Base-by-base conservation (phyloP, 1,140 invertebrate genomes). In the Sitophilus oryzae region DNA sequence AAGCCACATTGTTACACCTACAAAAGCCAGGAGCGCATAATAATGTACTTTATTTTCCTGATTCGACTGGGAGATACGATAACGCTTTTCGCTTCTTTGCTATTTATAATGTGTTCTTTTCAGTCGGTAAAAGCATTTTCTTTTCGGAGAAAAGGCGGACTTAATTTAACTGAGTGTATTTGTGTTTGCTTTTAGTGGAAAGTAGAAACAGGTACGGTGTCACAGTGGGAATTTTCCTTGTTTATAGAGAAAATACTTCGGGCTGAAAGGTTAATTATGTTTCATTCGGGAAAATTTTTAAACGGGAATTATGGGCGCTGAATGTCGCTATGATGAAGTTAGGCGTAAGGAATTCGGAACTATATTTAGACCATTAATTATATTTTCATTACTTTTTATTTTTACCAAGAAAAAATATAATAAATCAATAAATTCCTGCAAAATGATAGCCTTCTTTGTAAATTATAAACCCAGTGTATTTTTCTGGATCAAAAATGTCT, bases 1-100 rank as follows among this genome's bases (percentile, higher is more conserved):
- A 35, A 46, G 49, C 35, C 55, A 47, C 55, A 57, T 57, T 57
- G 55, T 57, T 51, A 51, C 55, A 57, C 55, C 55, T 57, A 51
- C 49, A 51, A 57, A 57, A 57, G 55, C 47, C 48, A 41, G 42
- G 55, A 57, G 36, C 48, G 48, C 48, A 52, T 57, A 57, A 57
- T 51, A 57, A 49, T 51, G 34, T 36, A 52, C 48, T 57, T 45
- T 52, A 57, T 57, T 45, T 49, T 56, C 43, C 22, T 21, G 6
- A 46, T 46, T 44, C 49, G 35, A 48, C 46, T 18, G 25, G 11
- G 25, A 30, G 25, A 30, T 30, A 30, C 5, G 25, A 30, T 30
- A 30, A 30, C 25, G 25, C 25, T 11, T 30, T 30, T 30, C 25
- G 25, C 25, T 30, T n/a, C n/a, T n/a, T 6, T 30, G 25, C 25